These are phyloP conservation scores for Nasua narica DNA, from an alignment of 2,797 vertebrate genomes.

Conservation along the genomic window DNA sequence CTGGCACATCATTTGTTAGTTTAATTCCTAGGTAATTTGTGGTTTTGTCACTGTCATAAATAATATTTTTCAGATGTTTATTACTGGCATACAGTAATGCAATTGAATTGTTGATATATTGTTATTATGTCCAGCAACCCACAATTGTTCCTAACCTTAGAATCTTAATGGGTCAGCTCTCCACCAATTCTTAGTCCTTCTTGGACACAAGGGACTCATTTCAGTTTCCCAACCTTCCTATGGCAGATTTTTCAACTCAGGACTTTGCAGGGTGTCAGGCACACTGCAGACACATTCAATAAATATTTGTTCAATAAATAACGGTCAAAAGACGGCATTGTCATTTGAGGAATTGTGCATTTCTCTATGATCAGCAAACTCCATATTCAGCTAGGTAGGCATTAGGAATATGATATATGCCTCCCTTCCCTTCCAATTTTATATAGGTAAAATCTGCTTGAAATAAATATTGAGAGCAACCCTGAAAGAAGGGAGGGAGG, in stretches of 20 bases:
- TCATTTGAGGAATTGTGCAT: background rate
- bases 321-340: background rate
- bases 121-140: background rate
- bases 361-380: background rate
- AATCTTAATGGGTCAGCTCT: background rate
- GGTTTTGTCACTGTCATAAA: background rate
- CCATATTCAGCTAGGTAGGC: background rate
- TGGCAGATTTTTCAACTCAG: background rate
- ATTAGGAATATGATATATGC: background rate
- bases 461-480: background rate
- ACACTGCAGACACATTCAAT: background rate
- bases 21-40: background rate
- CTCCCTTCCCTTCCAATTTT: background rate
- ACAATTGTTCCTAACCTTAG: background rate
- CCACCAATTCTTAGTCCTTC: constrained; percentile 12
- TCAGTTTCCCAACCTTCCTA: constrained; percentile 31
- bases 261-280: background rate
- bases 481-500: background rate
- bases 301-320: constrained; percentile 29
- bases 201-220: background rate
- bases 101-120: constrained; percentile 11
- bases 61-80: background rate
- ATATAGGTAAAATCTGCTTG: background rate
- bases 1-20: background rate
- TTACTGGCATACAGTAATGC: background rate